Base-by-base conservation (phyloP, 2,797 vertebrate genomes). In the Ataeniobius toweri region DNA sequence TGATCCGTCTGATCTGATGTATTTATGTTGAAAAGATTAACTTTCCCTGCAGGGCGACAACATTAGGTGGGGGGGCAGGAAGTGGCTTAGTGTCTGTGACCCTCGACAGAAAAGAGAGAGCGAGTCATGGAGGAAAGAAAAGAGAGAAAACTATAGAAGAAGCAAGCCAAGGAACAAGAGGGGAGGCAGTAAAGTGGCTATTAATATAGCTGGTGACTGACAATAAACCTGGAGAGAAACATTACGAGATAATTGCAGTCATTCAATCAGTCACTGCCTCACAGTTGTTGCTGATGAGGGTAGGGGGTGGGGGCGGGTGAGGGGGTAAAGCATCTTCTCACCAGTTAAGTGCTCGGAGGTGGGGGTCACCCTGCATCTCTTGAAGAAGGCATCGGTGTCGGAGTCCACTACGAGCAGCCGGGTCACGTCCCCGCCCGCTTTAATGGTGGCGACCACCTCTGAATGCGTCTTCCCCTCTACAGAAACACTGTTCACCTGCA, bases 341-440 rank as follows among this genome's bases (percentile, higher is more conserved):
- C 97, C 97, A 79, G 93, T 91, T 85, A 99, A 81, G 80, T 99
- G 97, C 31, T 95, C 92, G 44, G 83, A 73, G 0, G 92, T 92
- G 0, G 98, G 97, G 65, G 86, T 78, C 91, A 98, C 96, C 79
- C 93, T 89, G 94, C 97, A 99, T 79, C 95, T 97, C 93, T 94
- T 97, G 94, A 98, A 99, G 94, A 97, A 99, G 76, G 95, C 91
- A 1, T 99, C 98, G 0, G 97, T 94, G 14, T 97, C 94, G 26
- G 85, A 88, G 26, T 98, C 97, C 74, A 98, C 97, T 89, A 99
- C 97, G 85, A 99, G 95, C 89, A 98, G 94, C 67, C 91, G 90
- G 56, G 96, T 92, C 90, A 96, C 95, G 0, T 92, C 93, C 0
- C 97, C 97, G 0, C 97, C 95, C 0, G 94, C 93, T 92, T 96